Base-by-base conservation (phyloP, 2,888 invertebrate species). In the Pemphredon lugubris region DNA sequence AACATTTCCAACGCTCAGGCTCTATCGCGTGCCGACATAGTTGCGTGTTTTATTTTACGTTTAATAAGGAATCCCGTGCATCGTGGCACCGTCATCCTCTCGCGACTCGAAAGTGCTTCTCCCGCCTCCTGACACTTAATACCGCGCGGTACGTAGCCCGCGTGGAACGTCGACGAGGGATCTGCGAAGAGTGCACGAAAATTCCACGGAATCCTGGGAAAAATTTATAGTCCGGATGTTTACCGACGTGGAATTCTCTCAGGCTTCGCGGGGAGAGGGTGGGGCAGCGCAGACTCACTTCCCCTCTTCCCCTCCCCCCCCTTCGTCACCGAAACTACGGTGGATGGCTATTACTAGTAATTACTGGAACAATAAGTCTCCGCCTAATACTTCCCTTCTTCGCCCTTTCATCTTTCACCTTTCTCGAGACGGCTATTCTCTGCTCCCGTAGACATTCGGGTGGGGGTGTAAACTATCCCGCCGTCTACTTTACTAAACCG, bases 291-390 rank as follows among this genome's bases (percentile, higher is more conserved):
- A 65, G 68, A 44, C 39, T 48, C 34, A 51, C 57, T 54, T 44
- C 39, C 66, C 59, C 53, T 53, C 64, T 11, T 26, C 50, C 51
- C 42, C 55, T 39, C 45, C 48, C 34, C 55, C 13, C 50, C 44
- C 60, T 34, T 45, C 26, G 7, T 40, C 42, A n/a, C 53, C 51
- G 34, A 34, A 37, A 30, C 66, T 60, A n/a, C 51, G 40, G 51
- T 50, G 63, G 71, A 40, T 54, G 60, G 79, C 80, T 83, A 83
- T 82, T 83, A 82, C 78, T 77, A 80, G 82, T 83, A 83, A 83
- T 83, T 83, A 83, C 83, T 64, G 68, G 73, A 58, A 73, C 78
- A 80, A 83, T 83, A 82, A 83, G 82, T 82, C 83, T 82, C 80
- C 54, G 66, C 74, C 74, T 82, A 77, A 83, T 78, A 82, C 75